These are phyloP conservation scores for Oryctes rhinoceros DNA, from an alignment of 1,140 invertebrate species.

Conservation along the genomic window DNA sequence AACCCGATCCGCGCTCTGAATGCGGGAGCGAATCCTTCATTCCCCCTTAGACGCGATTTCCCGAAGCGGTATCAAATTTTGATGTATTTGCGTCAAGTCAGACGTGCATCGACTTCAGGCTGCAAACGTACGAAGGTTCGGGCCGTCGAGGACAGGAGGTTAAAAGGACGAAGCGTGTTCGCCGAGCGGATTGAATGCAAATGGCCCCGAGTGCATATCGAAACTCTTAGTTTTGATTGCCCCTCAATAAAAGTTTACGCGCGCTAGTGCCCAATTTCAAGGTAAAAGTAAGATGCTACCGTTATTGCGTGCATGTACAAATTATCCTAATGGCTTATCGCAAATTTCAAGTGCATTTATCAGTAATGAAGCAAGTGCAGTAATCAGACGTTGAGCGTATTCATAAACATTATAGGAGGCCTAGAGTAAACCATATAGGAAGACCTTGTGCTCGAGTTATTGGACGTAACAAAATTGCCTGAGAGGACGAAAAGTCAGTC, in stretches of 20 bases:
- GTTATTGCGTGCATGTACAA: too few species aligned
- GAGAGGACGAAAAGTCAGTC: too few species aligned
- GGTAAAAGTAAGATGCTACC: too few species aligned
- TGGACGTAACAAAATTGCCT: too few species aligned
- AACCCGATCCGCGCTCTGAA: background rate
- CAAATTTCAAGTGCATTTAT: too few species aligned
- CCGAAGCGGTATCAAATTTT: slow-evolving; percentile 11
- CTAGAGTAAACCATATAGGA: too few species aligned
- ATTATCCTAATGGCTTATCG: too few species aligned
- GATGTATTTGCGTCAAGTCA: slow-evolving; percentile 12
- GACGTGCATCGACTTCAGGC: background rate
- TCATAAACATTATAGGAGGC: too few species aligned
- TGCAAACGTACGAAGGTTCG: background rate
- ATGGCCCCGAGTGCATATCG: background rate
- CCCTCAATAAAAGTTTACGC: background rate
- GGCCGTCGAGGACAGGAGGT: background rate
- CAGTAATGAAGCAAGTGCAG: too few species aligned
- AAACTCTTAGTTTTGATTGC: slow-evolving; percentile 10
- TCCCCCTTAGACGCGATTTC: background rate
- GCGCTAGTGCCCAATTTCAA: background rate
- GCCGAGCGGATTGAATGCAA: background rate
- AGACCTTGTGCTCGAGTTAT: too few species aligned
- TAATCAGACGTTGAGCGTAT: too few species aligned
- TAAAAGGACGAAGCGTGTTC: background rate
- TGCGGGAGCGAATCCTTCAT: background rate